A percentile compares a stretch with the other conserved stretches of the same genome.
phyloP scores from a whole-genome alignment of 2,797 vertebrate genomes.

The Anniella stebbinsi region DNA sequence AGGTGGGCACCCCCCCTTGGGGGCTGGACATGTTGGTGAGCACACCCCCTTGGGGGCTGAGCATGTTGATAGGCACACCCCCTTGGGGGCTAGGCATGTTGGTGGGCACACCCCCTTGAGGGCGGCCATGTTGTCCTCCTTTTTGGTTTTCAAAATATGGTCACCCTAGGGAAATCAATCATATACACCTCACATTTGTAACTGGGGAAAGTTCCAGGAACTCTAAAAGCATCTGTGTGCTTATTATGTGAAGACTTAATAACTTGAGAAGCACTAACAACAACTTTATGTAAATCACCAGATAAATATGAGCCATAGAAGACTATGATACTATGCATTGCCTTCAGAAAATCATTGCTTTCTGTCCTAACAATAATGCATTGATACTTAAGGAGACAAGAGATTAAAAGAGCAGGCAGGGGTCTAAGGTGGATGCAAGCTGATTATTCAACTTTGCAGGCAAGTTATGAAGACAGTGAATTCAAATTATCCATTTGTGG shows the following conservation, averaged over 20 bases:
- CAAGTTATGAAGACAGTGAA: conserved; percentile 46
- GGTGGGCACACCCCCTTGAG: too few species aligned
- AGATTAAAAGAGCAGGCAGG: conserved; percentile 48
- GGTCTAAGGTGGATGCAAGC: conserved; percentile 32
- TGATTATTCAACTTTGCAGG: conserved; percentile 48
- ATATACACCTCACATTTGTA: conserved; percentile 62
- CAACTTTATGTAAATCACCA: conserved; percentile 71
- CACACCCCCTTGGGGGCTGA: too few species aligned
- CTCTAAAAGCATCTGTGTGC: conserved; percentile 71
- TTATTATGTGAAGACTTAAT: conserved; percentile 76
- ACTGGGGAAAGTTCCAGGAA: conserved; percentile 70
- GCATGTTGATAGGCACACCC: too few species aligned
- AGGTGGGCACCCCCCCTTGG: too few species aligned
- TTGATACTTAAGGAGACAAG: conserved; percentile 57
- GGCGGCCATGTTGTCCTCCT: too few species aligned
- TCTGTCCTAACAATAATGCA: conserved; percentile 48
- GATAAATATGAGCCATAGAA: conserved; percentile 74
- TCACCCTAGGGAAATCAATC: conserved; percentile 63
- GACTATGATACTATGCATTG: conserved; percentile 68
- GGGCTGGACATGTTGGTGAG: too few species aligned
- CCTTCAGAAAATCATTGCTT: conserved; percentile 67
- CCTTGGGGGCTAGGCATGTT: too few species aligned
- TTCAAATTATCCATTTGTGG: conserved; percentile 44
- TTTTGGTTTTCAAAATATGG: too few species aligned
- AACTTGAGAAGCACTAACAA: conserved; percentile 76